Evolutionary conservation across 23 tunicate species (phyloP).

Genomic region (Ciona savignyi): DNA sequence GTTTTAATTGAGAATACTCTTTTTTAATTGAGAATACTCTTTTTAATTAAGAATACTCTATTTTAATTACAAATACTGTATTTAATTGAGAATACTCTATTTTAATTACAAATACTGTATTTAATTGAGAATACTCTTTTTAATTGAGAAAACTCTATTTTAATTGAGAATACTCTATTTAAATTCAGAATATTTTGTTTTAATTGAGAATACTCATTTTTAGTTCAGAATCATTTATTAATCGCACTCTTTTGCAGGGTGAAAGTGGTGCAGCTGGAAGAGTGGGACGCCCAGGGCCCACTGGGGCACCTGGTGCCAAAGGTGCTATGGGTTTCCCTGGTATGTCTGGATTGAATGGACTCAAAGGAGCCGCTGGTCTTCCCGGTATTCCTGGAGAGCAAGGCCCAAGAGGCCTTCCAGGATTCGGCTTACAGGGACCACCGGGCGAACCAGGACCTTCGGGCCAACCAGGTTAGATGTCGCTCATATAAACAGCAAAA

Average conservation of each 20-base stretch:
- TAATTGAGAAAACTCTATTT: neutral
- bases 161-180: neutral
- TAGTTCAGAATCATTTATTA: too few species aligned
- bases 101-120: neutral
- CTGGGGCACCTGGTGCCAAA: constrained; percentile 48
- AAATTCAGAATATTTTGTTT: too few species aligned
- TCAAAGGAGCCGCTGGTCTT: constrained; percentile 47
- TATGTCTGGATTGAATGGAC: constrained; percentile 54
- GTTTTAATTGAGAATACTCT: neutral
- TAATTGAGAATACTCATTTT: too few species aligned
- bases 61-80: neutral
- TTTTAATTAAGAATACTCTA: neutral
- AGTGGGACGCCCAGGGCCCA: constrained; percentile 42
- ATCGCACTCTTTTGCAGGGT: constrained; percentile 45
- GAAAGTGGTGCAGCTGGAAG: constrained; percentile 48
- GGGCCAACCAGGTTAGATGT: constrained; percentile 43
- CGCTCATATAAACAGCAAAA: neutral
- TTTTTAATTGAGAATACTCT: too few species aligned
- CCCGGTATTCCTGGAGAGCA: constrained; percentile 62
- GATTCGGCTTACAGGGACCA: constrained; percentile 39
- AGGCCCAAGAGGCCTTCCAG: constrained; percentile 51
- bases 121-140: neutral
- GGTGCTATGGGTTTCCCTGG: constrained; percentile 76
- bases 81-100: neutral
- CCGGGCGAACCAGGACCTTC: constrained; percentile 55